A percentile compares a stretch with the other conserved stretches of the same genome.
Conservation (phyloP, 1,140 invertebrate genomes). For the Coptotermes formosanus region DNA sequence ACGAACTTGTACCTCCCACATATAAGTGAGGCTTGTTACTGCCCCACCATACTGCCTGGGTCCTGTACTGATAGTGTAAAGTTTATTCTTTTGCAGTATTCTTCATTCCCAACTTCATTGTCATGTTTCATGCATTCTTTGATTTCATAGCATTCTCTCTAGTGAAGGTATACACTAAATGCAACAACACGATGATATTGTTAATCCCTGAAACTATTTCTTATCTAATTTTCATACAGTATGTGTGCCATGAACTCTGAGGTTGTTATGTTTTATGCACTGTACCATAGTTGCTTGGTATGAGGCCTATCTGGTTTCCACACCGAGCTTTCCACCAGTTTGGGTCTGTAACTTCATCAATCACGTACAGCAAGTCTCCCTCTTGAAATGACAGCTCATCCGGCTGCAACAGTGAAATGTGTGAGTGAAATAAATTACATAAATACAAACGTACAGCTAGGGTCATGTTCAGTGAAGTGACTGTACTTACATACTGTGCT, state of each 20-base stretch:
- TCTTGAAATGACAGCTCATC: constrained; percentile 56
- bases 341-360: constrained; percentile 53
- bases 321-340: constrained; percentile 67
- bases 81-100: too few species aligned
- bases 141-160: neutral
- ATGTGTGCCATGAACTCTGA: too few species aligned
- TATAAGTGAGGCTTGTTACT: too few species aligned
- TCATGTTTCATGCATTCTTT: neutral
- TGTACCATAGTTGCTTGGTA: constrained; percentile 68
- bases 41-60: too few species aligned
- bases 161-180: neutral
- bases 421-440: neutral
- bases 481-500: constrained; percentile 57
- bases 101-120: too few species aligned
- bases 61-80: too few species aligned
- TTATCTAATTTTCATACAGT: too few species aligned
- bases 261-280: neutral
- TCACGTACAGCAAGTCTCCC: constrained; percentile 66
- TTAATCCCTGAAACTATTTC: too few species aligned
- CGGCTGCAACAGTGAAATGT: constrained; percentile 28
- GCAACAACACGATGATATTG: too few species aligned
- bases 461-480: constrained; percentile 12
- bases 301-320: constrained; percentile 58
- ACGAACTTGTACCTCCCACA: too few species aligned
- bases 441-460: neutral